These are phyloP conservation scores for Hyperoplus immaculatus DNA, from an alignment of 2,797 vertebrate genomes.

Conservation along the genomic window DNA sequence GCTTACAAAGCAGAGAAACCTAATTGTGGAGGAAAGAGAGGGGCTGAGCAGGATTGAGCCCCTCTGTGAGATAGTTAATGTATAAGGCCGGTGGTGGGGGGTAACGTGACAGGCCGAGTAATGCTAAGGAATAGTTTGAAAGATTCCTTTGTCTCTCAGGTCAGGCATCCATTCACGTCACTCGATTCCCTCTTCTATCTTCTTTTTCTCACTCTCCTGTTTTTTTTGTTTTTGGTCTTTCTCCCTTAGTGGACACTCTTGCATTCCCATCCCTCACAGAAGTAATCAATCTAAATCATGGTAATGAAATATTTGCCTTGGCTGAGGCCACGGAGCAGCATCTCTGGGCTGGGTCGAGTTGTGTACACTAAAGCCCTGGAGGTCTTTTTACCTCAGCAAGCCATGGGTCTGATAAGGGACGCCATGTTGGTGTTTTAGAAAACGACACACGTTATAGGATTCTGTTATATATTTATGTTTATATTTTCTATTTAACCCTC, in stretches of 20 bases:
- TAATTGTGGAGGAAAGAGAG: constrained; percentile 76
- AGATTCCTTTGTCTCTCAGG: constrained; percentile 78
- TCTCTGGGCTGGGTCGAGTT: constrained; percentile 30
- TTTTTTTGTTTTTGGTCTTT: constrained; percentile 24
- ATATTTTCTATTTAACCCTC: constrained; percentile 63
- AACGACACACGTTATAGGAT: constrained; percentile 38
- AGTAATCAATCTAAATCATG: constrained; percentile 74
- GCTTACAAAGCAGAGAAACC: constrained; percentile 75
- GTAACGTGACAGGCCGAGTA: constrained; percentile 80
- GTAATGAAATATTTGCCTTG: constrained; percentile 71
- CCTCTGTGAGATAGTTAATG: constrained; percentile 82
- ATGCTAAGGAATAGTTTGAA: constrained; percentile 78
- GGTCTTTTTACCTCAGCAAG: constrained; percentile 35
- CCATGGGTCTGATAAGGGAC: background rate
- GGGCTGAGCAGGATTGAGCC: constrained; percentile 63
- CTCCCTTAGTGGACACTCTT: constrained; percentile 48
- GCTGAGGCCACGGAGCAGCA: constrained; percentile 34
- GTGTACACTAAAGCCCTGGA: constrained; percentile 40
- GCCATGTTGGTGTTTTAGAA: constrained; percentile 18
- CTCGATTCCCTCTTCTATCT: constrained; percentile 66
- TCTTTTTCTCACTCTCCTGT: constrained; percentile 60
- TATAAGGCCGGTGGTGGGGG: constrained; percentile 73
- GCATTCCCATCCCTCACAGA: constrained; percentile 49
- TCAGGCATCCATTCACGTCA: constrained; percentile 71
- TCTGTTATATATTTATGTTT: constrained; percentile 49